Evolutionary conservation across 2,113 vertebrate genomes (phyloP), one percentile per base, ranked within the genome.

Genomic region (Colossoma macropomum): DNA sequence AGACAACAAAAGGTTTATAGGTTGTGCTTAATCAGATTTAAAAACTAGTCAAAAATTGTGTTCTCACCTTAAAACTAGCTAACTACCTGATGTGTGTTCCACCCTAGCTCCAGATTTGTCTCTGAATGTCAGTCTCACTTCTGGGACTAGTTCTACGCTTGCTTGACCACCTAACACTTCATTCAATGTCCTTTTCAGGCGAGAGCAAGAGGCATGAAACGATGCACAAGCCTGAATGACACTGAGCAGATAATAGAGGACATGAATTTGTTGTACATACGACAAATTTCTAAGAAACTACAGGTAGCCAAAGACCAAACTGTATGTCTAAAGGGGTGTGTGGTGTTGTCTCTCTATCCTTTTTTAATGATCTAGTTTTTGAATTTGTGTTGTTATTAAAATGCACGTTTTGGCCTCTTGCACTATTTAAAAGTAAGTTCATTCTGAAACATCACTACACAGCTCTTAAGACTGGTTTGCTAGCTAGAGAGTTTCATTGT

Each of bases 261-360:
- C 48, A 84, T 91, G 76, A 85, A 91, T 86, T 65, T 88, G 84
- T 88, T 93, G 84, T 88, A 82, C 80, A 90, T 87, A 80, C 78
- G 82, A 81, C 90, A 89, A 30, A 89, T 90, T 86, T 88, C 87
- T 89, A 90, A 85, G 80, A 90, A 89, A 88, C 56, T 87, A 32
- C 84, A 92, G 88, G 89, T 92, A 85, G 85, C 79, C 71, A 69
- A 11, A 23, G 16, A 25, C 1, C 11, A 69, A 27, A 7, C 19
- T 38, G 17, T 17, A 60, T 16, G 77, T 56, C 45, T 75, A 23
- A 60, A 25, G 68, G 82, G 63, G 71, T 84, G 79, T 60, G 72
- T 70, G 80, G 75, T 87, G 65, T 27, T 45, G 54, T 74, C 32
- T 74, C 79, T 19, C 11, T 25, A 1, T 41, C 1, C 28, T 25